Conservation (phyloP, 2,797 vertebrate species). For the Denticeps clupeoides region DNA sequence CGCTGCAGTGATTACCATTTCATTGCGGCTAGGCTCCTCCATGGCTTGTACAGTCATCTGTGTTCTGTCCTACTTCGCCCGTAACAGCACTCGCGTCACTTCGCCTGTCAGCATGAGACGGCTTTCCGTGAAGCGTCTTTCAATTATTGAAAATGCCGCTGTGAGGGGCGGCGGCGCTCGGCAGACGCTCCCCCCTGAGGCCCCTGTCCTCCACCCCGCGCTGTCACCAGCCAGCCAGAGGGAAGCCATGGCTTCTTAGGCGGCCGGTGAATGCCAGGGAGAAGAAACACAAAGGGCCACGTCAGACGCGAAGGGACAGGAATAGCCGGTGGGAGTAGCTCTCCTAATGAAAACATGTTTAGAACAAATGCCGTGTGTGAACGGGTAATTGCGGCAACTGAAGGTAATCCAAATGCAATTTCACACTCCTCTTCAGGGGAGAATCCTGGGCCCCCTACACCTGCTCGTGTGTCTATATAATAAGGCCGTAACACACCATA, state of each 20-base stretch:
- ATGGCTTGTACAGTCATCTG: background rate
- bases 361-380: background rate
- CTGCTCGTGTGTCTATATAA: background rate
- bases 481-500: background rate
- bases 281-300: too few relatives aligned
- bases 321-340: too few relatives aligned
- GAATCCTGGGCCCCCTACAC: background rate
- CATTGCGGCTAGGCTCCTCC: constrained; percentile 31
- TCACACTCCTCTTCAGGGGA: background rate
- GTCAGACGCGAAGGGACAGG: too few relatives aligned
- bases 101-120: constrained; percentile 23
- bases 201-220: too few relatives aligned
- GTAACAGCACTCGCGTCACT: background rate
- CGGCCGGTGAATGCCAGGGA: too few relatives aligned
- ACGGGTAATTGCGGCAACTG: background rate
- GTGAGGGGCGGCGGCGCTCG: constrained; percentile 27
- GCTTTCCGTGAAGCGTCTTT: constrained; percentile 37
- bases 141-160: constrained; percentile 44
- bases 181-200: constrained; percentile 30
- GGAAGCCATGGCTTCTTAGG: too few relatives aligned
- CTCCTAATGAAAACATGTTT: too few relatives aligned
- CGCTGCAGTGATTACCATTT: constrained; percentile 44
- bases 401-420: background rate
- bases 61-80: background rate
- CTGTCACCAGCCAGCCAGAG: too few relatives aligned